Percentiles rank a stretch among this genome's conserved stretches.
Conservation (phyloP, 1,140 invertebrate genomes). For the Drosophila nasuta region DNA sequence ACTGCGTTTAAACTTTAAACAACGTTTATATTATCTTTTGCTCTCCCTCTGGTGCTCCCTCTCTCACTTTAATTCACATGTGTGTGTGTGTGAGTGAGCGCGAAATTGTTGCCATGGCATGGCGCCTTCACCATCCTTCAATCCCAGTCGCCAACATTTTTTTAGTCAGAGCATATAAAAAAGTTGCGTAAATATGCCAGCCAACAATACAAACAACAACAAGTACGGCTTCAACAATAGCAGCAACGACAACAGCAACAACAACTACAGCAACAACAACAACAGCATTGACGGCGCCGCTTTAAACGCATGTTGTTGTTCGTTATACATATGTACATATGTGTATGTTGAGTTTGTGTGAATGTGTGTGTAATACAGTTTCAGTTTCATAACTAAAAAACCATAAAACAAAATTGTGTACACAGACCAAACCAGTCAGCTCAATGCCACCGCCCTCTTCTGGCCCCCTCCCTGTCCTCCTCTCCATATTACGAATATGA, state of each 20-base stretch:
- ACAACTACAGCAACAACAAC: slow-evolving; percentile 17
- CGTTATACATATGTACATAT: not conserved
- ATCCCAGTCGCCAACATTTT: slow-evolving; percentile 58
- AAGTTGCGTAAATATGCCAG: slow-evolving; percentile 74
- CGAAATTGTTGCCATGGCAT: slow-evolving; percentile 2
- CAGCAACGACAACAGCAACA: slow-evolving; percentile 17
- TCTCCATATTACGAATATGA: slow-evolving; percentile 19
- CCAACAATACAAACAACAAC: slow-evolving; percentile 48
- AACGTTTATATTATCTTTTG: slow-evolving; percentile 76
- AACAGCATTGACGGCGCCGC: slow-evolving; percentile 48
- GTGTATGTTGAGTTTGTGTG: not conserved
- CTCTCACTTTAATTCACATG: not conserved
- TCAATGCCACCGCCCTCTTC: slow-evolving; percentile 17
- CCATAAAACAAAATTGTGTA: slow-evolving; percentile 81
- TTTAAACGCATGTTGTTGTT: slow-evolving; percentile 63
- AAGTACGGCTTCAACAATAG: slow-evolving; percentile 27
- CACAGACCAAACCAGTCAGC: slow-evolving; percentile 41
- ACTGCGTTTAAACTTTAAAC: slow-evolving; percentile 76
- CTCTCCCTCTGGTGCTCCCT: slow-evolving; percentile 10
- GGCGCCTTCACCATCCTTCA: slow-evolving; percentile 36
- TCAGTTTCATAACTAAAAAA: slow-evolving; percentile 81
- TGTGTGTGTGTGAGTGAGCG: slow-evolving; percentile 1
- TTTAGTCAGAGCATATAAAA: slow-evolving; percentile 57
- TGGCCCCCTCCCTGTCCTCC: not conserved
- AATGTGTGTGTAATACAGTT: slow-evolving; percentile 66